These are phyloP conservation scores for Drosophila subpulchrella DNA, from an alignment of 1,140 invertebrate species.

Conservation along the genomic window DNA sequence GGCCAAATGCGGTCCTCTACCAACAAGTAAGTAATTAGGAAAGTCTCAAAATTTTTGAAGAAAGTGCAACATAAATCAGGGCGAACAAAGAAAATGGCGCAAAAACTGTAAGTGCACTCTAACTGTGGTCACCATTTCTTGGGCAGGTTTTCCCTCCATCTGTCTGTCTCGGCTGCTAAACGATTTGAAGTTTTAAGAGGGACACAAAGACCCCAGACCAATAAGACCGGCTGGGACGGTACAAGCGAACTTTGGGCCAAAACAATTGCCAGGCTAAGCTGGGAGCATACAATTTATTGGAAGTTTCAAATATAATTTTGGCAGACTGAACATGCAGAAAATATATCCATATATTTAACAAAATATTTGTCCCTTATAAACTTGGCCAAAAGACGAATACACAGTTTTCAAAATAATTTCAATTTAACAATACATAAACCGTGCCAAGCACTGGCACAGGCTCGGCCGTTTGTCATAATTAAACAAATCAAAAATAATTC, in stretches of 20 bases:
- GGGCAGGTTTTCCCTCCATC: constrained; percentile 1
- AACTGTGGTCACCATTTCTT: constrained; percentile 44
- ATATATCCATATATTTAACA: neutral
- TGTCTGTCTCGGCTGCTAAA: constrained; percentile 61
- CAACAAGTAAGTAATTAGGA: constrained; percentile 90
- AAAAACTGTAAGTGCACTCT: constrained; percentile 77
- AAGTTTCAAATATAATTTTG: constrained; percentile 49
- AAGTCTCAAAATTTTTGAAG: constrained; percentile 30
- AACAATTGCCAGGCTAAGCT: constrained; percentile 63
- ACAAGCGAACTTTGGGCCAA: constrained; percentile 24
- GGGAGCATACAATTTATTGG: constrained; percentile 60
- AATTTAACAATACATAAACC: neutral
- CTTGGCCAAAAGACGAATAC: no score
- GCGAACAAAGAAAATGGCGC: constrained; percentile 31
- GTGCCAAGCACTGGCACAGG: no score
- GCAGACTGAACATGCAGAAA: neutral
- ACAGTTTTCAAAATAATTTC: neutral
- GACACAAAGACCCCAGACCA: constrained; percentile 11
- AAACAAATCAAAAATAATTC: no score
- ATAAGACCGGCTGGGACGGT: constrained; percentile 10
- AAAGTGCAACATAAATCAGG: constrained; percentile 78
- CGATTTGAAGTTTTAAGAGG: constrained; percentile 55
- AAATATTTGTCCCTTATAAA: no score
- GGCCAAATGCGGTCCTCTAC: constrained; percentile 94
- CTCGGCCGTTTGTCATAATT: no score